Evolutionary conservation across 2,797 vertebrate genomes (phyloP).

Genomic region (Mionectes olivaceus): DNA sequence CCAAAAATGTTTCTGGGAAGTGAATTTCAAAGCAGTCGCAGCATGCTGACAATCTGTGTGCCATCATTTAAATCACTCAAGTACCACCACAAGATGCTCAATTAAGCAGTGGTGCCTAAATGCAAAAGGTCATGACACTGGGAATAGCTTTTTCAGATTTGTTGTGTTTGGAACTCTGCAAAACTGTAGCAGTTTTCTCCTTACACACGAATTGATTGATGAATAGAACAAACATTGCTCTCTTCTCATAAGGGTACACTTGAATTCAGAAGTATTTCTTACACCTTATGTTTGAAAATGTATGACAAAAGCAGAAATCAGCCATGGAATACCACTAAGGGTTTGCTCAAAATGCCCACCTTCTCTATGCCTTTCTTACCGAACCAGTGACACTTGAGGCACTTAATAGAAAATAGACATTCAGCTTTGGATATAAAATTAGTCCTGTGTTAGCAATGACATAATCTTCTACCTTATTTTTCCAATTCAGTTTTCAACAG

Average conservation of each 20-base stretch:
- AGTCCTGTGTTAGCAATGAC: background rate
- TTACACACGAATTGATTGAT: background rate
- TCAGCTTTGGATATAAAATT: background rate
- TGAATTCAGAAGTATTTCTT: background rate
- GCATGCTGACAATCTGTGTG: background rate
- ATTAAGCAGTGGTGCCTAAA: background rate
- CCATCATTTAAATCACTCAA: background rate
- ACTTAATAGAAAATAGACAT: background rate
- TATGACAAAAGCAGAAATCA: background rate
- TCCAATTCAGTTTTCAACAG: background rate
- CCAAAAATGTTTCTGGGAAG: background rate
- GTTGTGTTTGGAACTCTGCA: background rate
- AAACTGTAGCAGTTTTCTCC: background rate
- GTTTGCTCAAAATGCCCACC: background rate
- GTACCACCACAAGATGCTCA: background rate
- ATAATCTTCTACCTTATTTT: background rate
- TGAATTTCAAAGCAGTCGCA: background rate
- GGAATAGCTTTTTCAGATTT: background rate
- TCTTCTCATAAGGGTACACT: background rate
- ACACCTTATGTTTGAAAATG: background rate
- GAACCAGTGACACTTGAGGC: background rate
- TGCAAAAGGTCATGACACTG: background rate
- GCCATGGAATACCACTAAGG: background rate
- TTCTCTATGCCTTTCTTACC: background rate
- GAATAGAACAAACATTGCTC: background rate